Base-by-base conservation (phyloP, 2,797 vertebrate genomes). In the Taenioides sp. region DNA sequence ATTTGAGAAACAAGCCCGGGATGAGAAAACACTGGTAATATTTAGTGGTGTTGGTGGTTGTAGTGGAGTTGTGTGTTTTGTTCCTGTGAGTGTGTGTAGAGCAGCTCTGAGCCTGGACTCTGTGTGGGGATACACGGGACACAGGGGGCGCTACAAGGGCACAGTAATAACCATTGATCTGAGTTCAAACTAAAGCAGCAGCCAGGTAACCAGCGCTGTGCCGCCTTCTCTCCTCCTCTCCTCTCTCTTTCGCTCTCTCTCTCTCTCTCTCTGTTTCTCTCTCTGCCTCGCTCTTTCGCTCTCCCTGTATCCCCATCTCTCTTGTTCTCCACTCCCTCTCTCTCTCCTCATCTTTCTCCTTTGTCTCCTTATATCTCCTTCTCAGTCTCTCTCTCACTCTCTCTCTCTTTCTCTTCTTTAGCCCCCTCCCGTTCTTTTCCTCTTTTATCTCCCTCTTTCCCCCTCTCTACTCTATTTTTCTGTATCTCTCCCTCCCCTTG, bases 151-250 rank as follows among this genome's bases (percentile, higher is more conserved):
- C 79, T 76, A 87, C 90, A 92, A 92, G 87, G 90, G 80, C 89
- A 82, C 82, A 72, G 88, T 91, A 92, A 92, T 91, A 91, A 87
- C 80, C 87, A 93, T 87, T 87, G 89, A 93, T 94, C 88, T 83
- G 84, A 91, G 86, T 85, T 90, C 87, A 92, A 90, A 81, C 85
- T 87, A 82, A 34, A 87, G 75, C 73, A 86, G 79, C 84, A 71
- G 83, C 81, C 77, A 31, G 5, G 78, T 83, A 87, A 86, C 80
- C 81, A 80, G 80, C 86, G 86, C 80, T 89, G 85, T 87, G 88
- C 80, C 80, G n/a, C 76, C 55, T 34, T 50, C 70, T 57, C 77
- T 49, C 57, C 37, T 52, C 59, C 40, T 14, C 40, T 2, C 37
- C 10, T 40, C 40, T 43, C 40, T 43, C 11, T 14, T 43, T 43